A percentile compares a stretch with the other conserved stretches of the same genome.
phyloP scores from a whole-genome alignment of 2,797 vertebrate genomes.

The Catharus ustulatus region DNA sequence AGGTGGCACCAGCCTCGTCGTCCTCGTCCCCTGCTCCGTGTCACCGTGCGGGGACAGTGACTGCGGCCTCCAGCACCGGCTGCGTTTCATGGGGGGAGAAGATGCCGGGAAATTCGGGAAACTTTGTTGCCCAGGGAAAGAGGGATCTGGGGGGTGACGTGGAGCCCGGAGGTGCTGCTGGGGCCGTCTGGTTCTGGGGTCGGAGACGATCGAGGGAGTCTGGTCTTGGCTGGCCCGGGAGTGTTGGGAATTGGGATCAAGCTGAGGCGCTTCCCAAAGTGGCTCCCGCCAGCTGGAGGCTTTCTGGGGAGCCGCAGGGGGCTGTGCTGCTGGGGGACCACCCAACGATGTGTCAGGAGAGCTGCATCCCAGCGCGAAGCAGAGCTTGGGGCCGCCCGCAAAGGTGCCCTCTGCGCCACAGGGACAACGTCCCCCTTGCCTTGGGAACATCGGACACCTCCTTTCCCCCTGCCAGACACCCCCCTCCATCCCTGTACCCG shows the following conservation, averaged over 20 bases:
- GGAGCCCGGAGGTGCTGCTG: background rate
- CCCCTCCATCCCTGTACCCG: background rate
- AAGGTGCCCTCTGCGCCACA: background rate
- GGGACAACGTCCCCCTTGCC: background rate
- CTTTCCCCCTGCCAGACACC: background rate
- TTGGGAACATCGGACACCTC: background rate
- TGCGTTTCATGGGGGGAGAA: accelerated
- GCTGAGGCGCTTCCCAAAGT: background rate
- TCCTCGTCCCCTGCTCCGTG: background rate
- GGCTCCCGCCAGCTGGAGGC: background rate
- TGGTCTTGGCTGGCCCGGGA: background rate
- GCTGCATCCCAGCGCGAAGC: background rate
- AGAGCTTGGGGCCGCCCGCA: background rate
- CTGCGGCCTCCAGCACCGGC: background rate
- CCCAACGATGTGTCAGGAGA: background rate
- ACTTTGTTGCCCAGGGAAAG: background rate
- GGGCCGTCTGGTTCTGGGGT: background rate
- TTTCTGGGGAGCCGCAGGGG: background rate
- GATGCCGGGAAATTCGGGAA: background rate
- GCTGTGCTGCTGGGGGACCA: background rate
- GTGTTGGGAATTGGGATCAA: background rate
- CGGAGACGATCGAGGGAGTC: background rate
- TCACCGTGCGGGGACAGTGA: background rate
- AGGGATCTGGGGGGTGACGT: accelerated
- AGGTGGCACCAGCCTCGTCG: background rate